Percentiles rank a stretch among this genome's conserved stretches.
These are phyloP conservation scores for Molossus alvarezi DNA, from an alignment of 2,797 vertebrate species.

Conservation along the genomic window DNA sequence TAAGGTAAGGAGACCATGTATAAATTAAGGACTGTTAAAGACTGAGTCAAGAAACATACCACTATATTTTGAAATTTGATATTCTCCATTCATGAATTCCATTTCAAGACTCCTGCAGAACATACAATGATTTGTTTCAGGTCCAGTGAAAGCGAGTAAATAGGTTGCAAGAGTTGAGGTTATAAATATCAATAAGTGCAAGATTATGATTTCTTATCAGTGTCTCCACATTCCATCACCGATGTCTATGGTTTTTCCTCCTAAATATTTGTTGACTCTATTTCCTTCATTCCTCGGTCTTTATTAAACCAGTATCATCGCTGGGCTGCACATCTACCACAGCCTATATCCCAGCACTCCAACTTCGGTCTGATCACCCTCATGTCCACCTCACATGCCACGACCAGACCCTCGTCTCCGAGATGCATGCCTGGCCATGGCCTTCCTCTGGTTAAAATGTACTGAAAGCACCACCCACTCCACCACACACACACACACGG, in stretches of 20 bases:
- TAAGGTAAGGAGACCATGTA: not conserved
- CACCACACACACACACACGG: not conserved
- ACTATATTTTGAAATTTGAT: not conserved
- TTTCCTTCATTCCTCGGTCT: not conserved
- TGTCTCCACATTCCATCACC: not conserved
- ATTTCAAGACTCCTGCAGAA: not conserved
- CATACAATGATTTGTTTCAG: not conserved
- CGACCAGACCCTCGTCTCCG: too few relatives aligned
- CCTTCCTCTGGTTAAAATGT: not conserved
- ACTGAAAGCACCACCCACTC: not conserved
- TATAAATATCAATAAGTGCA: not conserved
- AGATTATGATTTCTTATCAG: not conserved
- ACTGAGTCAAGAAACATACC: not conserved
- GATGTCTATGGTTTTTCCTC: not conserved
- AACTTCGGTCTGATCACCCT: not conserved
- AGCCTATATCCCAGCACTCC: not conserved
- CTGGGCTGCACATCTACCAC: not conserved
- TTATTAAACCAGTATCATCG: not conserved
- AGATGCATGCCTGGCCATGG: not conserved
- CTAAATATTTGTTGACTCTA: not conserved
- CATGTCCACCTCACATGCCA: not conserved
- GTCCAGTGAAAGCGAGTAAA: not conserved
- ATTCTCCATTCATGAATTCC: not conserved
- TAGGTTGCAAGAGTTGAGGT: not conserved
- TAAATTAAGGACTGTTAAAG: not conserved